Base-by-base conservation (phyloP, 2,113 vertebrate genomes). In the Bujurquina vittata region DNA sequence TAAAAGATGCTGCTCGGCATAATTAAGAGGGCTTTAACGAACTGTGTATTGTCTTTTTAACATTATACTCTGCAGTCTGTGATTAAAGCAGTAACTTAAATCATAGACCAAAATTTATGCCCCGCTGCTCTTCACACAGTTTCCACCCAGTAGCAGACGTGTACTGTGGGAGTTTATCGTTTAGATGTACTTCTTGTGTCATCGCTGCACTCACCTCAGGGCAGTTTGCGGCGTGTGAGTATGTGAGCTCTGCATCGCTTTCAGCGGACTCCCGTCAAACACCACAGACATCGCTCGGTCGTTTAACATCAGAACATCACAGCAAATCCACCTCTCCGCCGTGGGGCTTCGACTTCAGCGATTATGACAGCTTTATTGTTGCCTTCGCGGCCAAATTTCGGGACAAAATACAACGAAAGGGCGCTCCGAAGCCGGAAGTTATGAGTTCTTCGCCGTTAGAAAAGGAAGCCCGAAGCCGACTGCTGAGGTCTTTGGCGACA, bases 201-300 rank as follows among this genome's bases (percentile, higher is more conserved):
- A 49, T 69, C 18, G 18, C 23, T 69, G 17, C 9, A 77, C 94
- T 90, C 90, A 96, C 96, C 95, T 95, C 89, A 93, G 90, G 61
- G 84, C 87, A 20, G 84, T 91, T 73, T 94, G 94, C 81, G 82
- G 62, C 31, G 94, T 87, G 87, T 87, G 92, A 87, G 75, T 88
- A 85, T 95, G 96, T 37, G 95, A 90, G 86, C 92, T 93, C 95
- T 94, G 95, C 92, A 96, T 94, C 92, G 92, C 93, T 87, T 94
- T 93, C 86, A 94, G 81, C 43, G 91, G 86, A 77, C 86, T 94
- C 76, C 94, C 95, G 82, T 96, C 95, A 90, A 95, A 95, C 81
- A 95, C 91, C 86, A 94, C 93, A 79, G 94, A 95, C 95, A 96
- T 96, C 33, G 79, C 87, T 94, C 63, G 87, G 26, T 91, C 82